Conservation (phyloP, 2,113 vertebrate species). For the Oreochromis spilurus region DNA sequence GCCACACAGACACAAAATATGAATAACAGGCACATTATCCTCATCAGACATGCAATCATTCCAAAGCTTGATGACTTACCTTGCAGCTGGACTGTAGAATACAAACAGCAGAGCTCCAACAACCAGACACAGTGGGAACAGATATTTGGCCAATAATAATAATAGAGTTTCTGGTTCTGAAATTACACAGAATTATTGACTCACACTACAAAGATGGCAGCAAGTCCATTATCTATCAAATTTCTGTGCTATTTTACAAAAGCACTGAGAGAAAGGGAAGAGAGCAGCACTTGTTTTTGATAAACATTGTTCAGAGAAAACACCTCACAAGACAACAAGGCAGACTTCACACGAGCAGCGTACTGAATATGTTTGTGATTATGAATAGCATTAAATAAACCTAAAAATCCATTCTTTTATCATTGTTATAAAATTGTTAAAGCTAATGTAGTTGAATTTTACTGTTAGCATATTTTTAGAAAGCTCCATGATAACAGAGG, state of each 20-base stretch:
- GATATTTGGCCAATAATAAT: neutral
- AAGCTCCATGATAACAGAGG: neutral
- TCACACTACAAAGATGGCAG: neutral
- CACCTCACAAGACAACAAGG: neutral
- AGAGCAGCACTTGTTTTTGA: neutral
- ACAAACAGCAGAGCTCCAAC: conserved; percentile 12
- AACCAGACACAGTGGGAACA: conserved; percentile 3
- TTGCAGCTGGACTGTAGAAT: conserved; percentile 1
- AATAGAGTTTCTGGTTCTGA: neutral
- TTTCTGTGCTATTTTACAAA: neutral
- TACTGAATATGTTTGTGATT: neutral
- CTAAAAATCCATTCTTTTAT: neutral
- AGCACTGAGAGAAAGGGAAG: neutral
- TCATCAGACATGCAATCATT: neutral
- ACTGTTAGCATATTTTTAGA: neutral
- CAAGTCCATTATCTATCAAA: neutral
- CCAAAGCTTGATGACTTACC: neutral
- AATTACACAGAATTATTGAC: neutral
- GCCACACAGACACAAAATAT: neutral
- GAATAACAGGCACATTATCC: neutral
- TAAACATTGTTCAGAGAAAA: neutral
- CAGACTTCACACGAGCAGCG: neutral
- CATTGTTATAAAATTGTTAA: neutral
- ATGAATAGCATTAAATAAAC: neutral
- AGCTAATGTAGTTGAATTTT: neutral